Evolutionary conservation across 2,888 invertebrate genomes (phyloP), one percentile per base, ranked within the genome.

Genomic region (Cataglyphis cursor): DNA sequence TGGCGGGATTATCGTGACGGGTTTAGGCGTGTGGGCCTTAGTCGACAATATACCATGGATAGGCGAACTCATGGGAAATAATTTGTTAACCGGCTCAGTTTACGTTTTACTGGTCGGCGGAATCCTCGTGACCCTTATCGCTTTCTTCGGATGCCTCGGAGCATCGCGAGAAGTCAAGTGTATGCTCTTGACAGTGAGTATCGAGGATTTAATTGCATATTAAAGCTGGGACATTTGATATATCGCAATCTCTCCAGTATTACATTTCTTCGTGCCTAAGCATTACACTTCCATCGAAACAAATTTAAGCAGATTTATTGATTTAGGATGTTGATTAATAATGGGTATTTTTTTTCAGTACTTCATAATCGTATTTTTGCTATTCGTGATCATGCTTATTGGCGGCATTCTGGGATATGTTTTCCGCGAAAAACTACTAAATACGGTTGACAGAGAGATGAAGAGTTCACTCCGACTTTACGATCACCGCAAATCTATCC

Each of bases 81-180:
- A 98, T 95, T 96, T 99, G 92, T 98, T 98, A 95, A 97, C 97
- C 73, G 98, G 98, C 38, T 97, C 98, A 0, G 97, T 98, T 59
- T 98, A 97, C 92, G 97, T 98, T 83, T 96, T 99, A 86, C 96
- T 98, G 73, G 97, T 97, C 31, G 97, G 98, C 84, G 99, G 99
- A 8, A 96, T 97, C 48, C 96, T 98, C 85, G 97, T 98, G 85
- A 97, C 98, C 91, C 93, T 99, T 86, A 96, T 99, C 76, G 97
- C 99, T 12, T 97, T 99, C 95, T 96, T 99, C 86, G 99, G 99
- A 82, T 99, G 99, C 95, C 96, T 98, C 92, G 99, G 99, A 64
- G 98, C 99, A n/a, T 97, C 98, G 65, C 98, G 97, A 94, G 99
- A 99, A 96, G 97, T 99, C 93, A 97, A 98, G 95, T 99, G 99